These are phyloP conservation scores for Ophion ellenae DNA, from an alignment of 2,888 invertebrate genomes.

Conservation along the genomic window DNA sequence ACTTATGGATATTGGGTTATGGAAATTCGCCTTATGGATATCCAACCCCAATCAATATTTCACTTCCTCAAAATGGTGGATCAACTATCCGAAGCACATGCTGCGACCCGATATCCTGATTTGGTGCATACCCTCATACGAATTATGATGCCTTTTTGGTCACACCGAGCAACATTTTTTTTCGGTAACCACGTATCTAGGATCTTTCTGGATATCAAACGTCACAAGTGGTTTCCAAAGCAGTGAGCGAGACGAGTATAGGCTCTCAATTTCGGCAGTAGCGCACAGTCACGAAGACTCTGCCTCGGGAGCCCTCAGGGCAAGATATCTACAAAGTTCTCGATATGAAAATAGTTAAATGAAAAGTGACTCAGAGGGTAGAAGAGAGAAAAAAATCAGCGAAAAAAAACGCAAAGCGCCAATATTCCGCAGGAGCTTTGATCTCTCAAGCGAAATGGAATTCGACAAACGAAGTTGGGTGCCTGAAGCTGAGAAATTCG, in stretches of 20 bases:
- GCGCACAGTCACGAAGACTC: constrained; percentile 1
- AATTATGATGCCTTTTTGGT: too few species aligned
- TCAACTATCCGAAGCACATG: too few species aligned
- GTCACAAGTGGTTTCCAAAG: too few species aligned
- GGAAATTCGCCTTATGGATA: too few species aligned
- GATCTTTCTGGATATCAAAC: too few species aligned
- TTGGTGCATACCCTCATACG: too few species aligned
- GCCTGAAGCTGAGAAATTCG: constrained; percentile 45
- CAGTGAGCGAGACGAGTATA: neutral
- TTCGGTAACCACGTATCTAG: too few species aligned
- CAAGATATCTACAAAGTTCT: constrained; percentile 9
- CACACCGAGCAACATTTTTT: too few species aligned
- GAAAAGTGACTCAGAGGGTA: constrained; percentile 24
- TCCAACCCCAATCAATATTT: too few species aligned
- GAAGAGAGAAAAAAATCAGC: constrained; percentile 11
- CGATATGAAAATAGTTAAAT: constrained; percentile 45
- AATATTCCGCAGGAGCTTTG: constrained; percentile 58
- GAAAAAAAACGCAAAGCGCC: constrained; percentile 30
- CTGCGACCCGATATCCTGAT: too few species aligned
- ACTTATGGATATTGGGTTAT: too few species aligned
- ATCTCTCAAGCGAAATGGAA: constrained; percentile 60
- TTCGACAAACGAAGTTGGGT: constrained; percentile 60
- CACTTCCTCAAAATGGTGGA: too few species aligned
- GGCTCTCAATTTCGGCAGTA: neutral
- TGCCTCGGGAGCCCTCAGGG: constrained; percentile 25